Conservation (phyloP, 2,113 vertebrate genomes). For the Calypte anna region DNA sequence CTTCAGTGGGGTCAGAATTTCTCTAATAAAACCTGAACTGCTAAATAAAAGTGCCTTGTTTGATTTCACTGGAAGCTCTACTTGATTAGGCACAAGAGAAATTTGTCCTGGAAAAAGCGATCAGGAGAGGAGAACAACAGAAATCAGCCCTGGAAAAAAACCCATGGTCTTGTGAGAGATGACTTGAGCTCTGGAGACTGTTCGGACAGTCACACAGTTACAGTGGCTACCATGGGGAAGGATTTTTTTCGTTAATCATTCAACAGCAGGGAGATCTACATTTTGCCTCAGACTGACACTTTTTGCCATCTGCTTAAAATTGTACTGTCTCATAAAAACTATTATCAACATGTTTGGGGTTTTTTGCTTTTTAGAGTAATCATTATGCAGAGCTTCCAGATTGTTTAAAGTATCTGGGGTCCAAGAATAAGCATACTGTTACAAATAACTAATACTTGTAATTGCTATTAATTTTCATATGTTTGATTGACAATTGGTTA, state of each 20-base stretch:
- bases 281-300: slow-evolving; percentile 33
- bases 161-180: background rate
- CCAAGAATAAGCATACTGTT: background rate
- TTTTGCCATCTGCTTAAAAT: slow-evolving; percentile 49
- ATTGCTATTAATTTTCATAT: background rate
- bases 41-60: background rate
- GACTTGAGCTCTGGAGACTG: background rate
- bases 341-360: background rate
- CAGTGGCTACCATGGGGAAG: background rate
- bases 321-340: slow-evolving; percentile 11
- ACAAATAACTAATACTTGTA: background rate
- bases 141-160: background rate
- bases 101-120: background rate
- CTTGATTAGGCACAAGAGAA: background rate
- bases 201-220: background rate
- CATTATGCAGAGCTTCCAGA: slow-evolving; percentile 2
- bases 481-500: background rate
- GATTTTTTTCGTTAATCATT: slow-evolving; percentile 49
- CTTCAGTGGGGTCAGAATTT: background rate
- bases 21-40: background rate
- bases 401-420: background rate
- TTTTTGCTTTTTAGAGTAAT: background rate
- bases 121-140: background rate
- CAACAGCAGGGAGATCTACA: slow-evolving; percentile 14
- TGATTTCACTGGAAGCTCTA: background rate